These are phyloP conservation scores for Tetranychus truncatus DNA, from an alignment of 2,888 invertebrate genomes.

Conservation along the genomic window DNA sequence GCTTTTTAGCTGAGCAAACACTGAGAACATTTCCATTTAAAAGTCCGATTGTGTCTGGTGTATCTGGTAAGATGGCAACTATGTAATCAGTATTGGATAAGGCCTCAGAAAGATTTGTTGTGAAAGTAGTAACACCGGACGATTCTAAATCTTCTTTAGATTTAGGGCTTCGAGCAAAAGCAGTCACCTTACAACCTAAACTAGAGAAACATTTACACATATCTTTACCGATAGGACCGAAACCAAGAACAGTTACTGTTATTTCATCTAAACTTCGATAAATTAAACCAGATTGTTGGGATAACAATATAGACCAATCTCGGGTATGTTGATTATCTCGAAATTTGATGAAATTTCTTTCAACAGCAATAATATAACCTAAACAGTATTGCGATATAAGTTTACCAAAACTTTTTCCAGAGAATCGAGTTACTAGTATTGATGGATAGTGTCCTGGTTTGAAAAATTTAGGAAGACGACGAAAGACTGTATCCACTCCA, in stretches of 20 bases:
- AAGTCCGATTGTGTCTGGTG: constrained; percentile 37
- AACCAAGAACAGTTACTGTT: neutral
- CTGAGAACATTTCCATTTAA: constrained; percentile 37
- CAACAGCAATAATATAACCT: constrained; percentile 37
- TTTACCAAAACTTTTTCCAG: constrained; percentile 36
- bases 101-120: constrained; percentile 30
- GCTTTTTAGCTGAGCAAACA: constrained; percentile 33
- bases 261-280: neutral
- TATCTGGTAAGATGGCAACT: constrained; percentile 40
- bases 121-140: neutral
- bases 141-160: neutral
- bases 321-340: constrained; percentile 32
- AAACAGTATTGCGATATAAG: constrained; percentile 40
- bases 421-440: constrained; percentile 34
- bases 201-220: neutral
- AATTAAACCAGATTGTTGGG: neutral
- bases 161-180: neutral
- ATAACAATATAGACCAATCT: constrained; percentile 22
- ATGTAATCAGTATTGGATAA: constrained; percentile 40
- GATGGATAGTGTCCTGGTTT: constrained; percentile 25
- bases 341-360: constrained; percentile 34
- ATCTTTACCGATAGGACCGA: constrained; percentile 7
- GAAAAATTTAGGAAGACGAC: constrained; percentile 13
- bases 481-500: constrained; percentile 31
- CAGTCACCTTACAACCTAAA: neutral